Base-by-base conservation (phyloP, 2,797 vertebrate genomes). In the Lagocephalus sceleratus region DNA sequence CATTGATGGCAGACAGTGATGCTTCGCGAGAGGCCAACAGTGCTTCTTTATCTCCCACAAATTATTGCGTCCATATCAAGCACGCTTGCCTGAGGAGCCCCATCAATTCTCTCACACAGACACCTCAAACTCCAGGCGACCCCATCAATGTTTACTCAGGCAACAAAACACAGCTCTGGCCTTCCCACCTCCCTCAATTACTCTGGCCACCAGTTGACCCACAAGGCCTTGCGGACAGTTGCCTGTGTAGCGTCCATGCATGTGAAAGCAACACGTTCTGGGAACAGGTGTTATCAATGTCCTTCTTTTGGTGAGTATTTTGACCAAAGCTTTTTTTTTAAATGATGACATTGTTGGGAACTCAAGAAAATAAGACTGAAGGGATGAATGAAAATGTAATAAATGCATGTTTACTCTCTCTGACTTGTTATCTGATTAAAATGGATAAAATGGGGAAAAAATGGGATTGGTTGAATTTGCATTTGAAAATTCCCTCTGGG, bases 101-200 rank as follows among this genome's bases (percentile, higher is more conserved):
- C 53, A 78, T 83, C 29, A 54, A 60, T 81, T 66, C 52, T 65
- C 43, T 29, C 51, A 65, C 65, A 63, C 66, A 78, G 81, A 85
- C 82, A 79, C 79, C 68, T 76, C 68, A 74, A 82, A 87, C 86
- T 88, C 83, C 61, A 77, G 50, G 60, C 11, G 71, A 88, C 82
- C 86, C 63, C 21, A 3, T n/a, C n/a, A 35, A 70, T 86, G 83
- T 88, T 88, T 89, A 85, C 69, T 68, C 68, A 81, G 67, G 68
- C 73, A 41, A 71, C 85, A 61, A 63, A 81, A 81, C 76, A 66
- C 51, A 66, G 68, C 66, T 57, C 76, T 63, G 53, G 57, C 66
- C 56, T 66, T 68, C 70, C 71, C 60, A 19, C 57, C 64, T 51
- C 68, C 45, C 60, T 61, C 71, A 76, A 76, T 78, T 81, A 73